phyloP scores from a whole-genome alignment of 2,888 invertebrate species.

The Mimas tiliae region DNA sequence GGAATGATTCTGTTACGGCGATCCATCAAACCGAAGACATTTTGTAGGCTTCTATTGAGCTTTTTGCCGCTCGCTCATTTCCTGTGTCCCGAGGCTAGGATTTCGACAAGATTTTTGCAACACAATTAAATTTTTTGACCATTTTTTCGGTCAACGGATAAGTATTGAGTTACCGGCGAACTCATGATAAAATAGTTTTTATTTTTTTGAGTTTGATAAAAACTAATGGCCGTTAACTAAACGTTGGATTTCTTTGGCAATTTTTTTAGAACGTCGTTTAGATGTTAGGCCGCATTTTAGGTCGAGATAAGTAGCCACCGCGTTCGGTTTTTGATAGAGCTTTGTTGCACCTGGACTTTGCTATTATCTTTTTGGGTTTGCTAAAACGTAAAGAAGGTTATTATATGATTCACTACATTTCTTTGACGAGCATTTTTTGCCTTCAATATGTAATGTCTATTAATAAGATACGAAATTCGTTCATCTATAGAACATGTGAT shows the following conservation, averaged over 20 bases:
- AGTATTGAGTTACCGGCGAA: slow-evolving; percentile 69
- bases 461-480: neutral
- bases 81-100: slow-evolving; percentile 71
- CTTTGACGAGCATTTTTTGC: neutral
- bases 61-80: slow-evolving; percentile 78
- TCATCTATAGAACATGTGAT: neutral
- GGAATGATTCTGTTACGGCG: slow-evolving; percentile 79
- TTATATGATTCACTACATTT: slow-evolving; percentile 4
- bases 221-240: slow-evolving; percentile 48
- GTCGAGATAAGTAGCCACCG: slow-evolving; percentile 54
- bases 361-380: slow-evolving; percentile 21
- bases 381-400: slow-evolving; percentile 5
- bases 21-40: slow-evolving; percentile 79
- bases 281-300: slow-evolving; percentile 50
- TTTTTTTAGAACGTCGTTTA: slow-evolving; percentile 48
- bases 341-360: slow-evolving; percentile 26
- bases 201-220: slow-evolving; percentile 61
- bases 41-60: slow-evolving; percentile 72
- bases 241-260: slow-evolving; percentile 51
- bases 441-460: too few relatives aligned
- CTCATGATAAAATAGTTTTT: slow-evolving; percentile 53
- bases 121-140: slow-evolving; percentile 72
- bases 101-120: slow-evolving; percentile 71
- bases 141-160: slow-evolving; percentile 73
- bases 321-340: slow-evolving; percentile 38